Evolutionary conservation across 2,888 invertebrate species (phyloP), one percentile per base, ranked within the genome.

Genomic region (Salticus scenicus): DNA sequence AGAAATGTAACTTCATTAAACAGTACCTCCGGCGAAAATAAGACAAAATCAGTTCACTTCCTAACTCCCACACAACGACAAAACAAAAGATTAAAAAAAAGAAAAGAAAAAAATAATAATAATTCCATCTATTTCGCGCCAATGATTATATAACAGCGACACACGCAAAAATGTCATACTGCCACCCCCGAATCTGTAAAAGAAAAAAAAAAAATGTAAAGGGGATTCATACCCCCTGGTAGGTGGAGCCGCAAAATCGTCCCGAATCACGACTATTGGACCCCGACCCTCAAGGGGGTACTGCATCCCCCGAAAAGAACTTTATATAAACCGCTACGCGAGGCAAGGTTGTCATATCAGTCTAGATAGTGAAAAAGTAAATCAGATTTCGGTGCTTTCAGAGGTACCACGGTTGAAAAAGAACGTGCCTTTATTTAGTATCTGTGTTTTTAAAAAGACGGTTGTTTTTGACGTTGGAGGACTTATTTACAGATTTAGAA

Each of bases 221-320:
- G 51, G 47, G 57, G 51, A 31, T 33, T 0, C 5, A 10, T n/a
- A 76, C 76, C 76, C 69, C 27, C 28, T 30, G 67, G 83, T 77
- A 84, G 83, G 83, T 84, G 83, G 83, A 67, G 83, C 83, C 41
- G 73, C 33, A 57, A 57, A 74, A 57, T 31, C 42, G 75, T 82
- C 82, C 75, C 64, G 70, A 37, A 24, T 63, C 63, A 17, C 66
- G 42, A 51, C 77, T 73, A 84, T 84, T 84, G 83, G 83, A 78
- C 73, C 83, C 77, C 73, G 67, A 57, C 33, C 73, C 67, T 77
- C 4, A 41, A 57, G 73, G 27, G 77, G 83, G 77, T 66, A 47
- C 20, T n/a, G 24, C 12, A 10, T 57, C 2, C 72, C 83, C 82
- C 83, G 63, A 28, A 27, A n/a, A 64, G 51, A 66, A 69, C 83